A percentile compares a stretch with the other conserved stretches of the same genome.
Evolutionary conservation across 1,140 invertebrate genomes (phyloP).

Genomic region (Druon quercuslanigerum): DNA sequence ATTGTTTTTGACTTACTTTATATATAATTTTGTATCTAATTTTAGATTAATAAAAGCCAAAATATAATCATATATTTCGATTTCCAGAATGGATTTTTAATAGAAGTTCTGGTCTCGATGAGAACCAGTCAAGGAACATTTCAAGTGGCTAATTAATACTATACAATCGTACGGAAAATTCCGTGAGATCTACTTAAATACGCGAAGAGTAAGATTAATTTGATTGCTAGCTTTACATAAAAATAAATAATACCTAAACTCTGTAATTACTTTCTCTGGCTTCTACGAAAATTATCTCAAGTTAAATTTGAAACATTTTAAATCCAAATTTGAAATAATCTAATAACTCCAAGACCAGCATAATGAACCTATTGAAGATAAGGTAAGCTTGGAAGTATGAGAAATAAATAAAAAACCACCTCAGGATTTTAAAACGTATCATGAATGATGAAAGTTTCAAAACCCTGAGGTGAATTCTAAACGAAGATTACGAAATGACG

Average conservation of each 20-base stretch:
- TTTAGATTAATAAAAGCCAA: not conserved
- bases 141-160: not conserved
- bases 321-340: too few relatives aligned
- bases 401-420: too few relatives aligned
- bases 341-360: too few relatives aligned
- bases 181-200: slow-evolving; percentile 12
- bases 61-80: not conserved
- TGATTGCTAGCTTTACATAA: not conserved
- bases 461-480: not conserved
- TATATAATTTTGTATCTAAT: not conserved
- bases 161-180: not conserved
- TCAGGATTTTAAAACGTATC: too few relatives aligned
- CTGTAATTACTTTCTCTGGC: not conserved
- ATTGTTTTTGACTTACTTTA: too few relatives aligned
- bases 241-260: slow-evolving; percentile 33
- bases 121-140: not conserved
- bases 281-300: not conserved
- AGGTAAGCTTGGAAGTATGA: too few relatives aligned
- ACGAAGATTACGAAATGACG: slow-evolving; percentile 58
- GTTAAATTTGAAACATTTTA: not conserved
- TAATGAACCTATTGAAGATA: too few relatives aligned
- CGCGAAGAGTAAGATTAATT: not conserved
- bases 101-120: slow-evolving; percentile 45
- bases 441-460: too few relatives aligned
- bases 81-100: not conserved